Percentiles rank a stretch among this genome's conserved stretches.
Evolutionary conservation across 2,797 vertebrate species (phyloP).

Genomic region (Syncerus caffer): DNA sequence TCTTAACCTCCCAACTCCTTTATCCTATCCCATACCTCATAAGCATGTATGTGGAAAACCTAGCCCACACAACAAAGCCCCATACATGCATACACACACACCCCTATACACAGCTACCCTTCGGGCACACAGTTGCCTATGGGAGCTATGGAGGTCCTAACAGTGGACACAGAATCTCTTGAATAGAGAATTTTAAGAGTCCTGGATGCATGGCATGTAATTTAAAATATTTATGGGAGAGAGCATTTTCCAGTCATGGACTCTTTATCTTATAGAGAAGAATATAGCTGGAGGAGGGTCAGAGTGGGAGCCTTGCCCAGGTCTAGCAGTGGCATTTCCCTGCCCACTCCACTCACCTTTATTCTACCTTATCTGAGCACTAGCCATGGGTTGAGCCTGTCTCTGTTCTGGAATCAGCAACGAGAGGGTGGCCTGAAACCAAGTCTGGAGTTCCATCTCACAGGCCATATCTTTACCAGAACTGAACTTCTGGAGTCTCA

Average conservation of each 20-base stretch:
- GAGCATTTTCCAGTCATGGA: neutral
- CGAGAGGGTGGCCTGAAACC: neutral
- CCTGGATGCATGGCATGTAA: neutral
- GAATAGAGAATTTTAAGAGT: neutral
- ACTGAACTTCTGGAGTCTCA: neutral
- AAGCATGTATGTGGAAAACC: neutral
- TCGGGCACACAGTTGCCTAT: neutral
- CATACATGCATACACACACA: neutral
- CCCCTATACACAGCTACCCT: neutral
- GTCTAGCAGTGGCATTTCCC: neutral
- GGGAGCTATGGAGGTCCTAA: neutral
- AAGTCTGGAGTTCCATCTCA: neutral
- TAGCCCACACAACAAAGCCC: neutral
- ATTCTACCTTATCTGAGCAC: neutral
- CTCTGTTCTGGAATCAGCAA: neutral
- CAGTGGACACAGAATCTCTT: neutral
- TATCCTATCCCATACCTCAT: neutral
- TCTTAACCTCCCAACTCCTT: neutral
- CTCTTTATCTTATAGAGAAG: neutral
- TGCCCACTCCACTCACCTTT: neutral
- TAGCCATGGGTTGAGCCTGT: neutral
- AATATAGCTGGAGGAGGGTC: neutral
- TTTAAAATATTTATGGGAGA: neutral
- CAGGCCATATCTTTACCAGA: neutral
- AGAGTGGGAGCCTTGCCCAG: neutral